Conservation (phyloP, 2,113 vertebrate species). For the Grantiella picta region DNA sequence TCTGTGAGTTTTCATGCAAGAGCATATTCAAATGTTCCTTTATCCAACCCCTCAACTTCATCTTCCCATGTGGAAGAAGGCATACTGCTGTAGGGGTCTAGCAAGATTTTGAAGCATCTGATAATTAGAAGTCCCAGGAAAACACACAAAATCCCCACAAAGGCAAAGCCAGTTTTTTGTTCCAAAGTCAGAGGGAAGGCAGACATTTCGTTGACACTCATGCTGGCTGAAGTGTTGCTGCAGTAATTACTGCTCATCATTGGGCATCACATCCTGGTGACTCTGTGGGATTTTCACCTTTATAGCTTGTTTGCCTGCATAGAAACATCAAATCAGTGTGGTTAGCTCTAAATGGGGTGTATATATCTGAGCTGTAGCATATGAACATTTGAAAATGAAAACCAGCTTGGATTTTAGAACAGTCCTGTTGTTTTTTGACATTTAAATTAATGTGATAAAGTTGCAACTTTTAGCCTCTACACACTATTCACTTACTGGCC, state of each 20-base stretch:
- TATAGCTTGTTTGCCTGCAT: constrained; percentile 39
- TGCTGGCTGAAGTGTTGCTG: constrained; percentile 86
- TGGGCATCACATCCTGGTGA: constrained; percentile 66
- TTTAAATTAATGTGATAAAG: not conserved
- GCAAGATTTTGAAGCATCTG: constrained; percentile 92
- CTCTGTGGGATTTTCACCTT: constrained; percentile 21
- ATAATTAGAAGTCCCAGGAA: constrained; percentile 94
- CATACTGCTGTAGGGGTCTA: constrained; percentile 98
- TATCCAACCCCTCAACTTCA: constrained; percentile 92
- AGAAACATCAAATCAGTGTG: not conserved
- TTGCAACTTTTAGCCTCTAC: not conserved
- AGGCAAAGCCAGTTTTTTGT: constrained; percentile 95
- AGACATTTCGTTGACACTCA: constrained; percentile 87
- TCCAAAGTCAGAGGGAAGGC: constrained; percentile 90
- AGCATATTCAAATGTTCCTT: constrained; percentile 95
- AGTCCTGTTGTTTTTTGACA: not conserved
- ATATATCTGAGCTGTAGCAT: not conserved
- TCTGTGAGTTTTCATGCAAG: constrained; percentile 80
- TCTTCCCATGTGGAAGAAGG: constrained; percentile 95
- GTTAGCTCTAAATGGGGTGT: not conserved
- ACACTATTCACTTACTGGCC: not conserved
- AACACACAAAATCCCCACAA: constrained; percentile 92
- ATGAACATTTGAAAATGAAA: not conserved
- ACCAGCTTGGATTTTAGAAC: not conserved
- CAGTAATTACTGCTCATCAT: constrained; percentile 90